Evolutionary conservation across 2,113 vertebrate species (phyloP), one percentile per base, ranked within the genome.

Genomic region (Hepsetus odoe): DNA sequence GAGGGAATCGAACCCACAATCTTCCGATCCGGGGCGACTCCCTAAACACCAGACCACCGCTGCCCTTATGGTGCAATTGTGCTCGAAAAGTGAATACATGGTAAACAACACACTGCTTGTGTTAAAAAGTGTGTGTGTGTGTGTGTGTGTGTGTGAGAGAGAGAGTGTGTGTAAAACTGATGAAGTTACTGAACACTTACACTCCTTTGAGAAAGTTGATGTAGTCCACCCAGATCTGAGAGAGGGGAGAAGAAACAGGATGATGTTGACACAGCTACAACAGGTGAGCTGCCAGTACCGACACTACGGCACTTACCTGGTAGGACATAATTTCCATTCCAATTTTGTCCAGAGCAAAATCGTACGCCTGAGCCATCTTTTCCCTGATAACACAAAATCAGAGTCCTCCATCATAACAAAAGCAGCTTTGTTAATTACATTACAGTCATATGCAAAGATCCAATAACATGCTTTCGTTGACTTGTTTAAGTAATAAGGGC

Each of bases 311-410:
- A 44, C 28, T 83, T 95, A 98, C 97, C 96, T 99, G 98, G 85
- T 99, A 99, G 69, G 97, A 98, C 98, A 99, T 99, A 80, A 99
- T 99, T 92, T 99, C 98, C 98, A 99, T 99, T 87, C 98, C 98
- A 87, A 99, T 99, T 94, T 99, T 99, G 93, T 99, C 98, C 86
- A 99, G 91, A 80, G 98, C 98, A 92, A 99, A 99, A 91, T 99
- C 97, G 86, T 99, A 99, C 1, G 98, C 98, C 91, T 99, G 98
- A 81, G 98, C 97, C 98, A 99, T 99, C 94, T 99, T 99, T 91
- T 99, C 97, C 93, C 98, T 99, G 91, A 58, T 76, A 59, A 68
- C 0, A 32, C 55, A 46, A 22, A 71, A 65, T 46, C n/a, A 9
- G 30, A 12, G 55, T 6, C 30, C 6, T 42, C n/a, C 4, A 72